Base-by-base conservation (phyloP, 2,797 vertebrate genomes). In the Pipistrellus kuhlii region DNA sequence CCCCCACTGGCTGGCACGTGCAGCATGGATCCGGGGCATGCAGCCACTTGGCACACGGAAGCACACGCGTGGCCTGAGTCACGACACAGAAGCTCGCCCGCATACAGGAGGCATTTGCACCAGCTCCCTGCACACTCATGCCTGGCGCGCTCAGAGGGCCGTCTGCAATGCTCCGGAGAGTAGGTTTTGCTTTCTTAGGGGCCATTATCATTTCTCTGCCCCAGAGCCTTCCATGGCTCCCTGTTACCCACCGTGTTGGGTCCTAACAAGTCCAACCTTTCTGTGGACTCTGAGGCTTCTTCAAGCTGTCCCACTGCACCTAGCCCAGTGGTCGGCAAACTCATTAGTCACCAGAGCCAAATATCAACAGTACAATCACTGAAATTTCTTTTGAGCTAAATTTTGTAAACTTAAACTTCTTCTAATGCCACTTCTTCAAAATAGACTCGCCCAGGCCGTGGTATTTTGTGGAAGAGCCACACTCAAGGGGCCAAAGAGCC, bases 61-160 rank as follows among this genome's bases (percentile, higher is more conserved):
- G 97, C 96, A 96, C 96, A 92, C 91, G 5, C 23, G 23, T 85
- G 94, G 93, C 95, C 94, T 73, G 80, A 68, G 85, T 96, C 92
- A 97, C 95, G 57, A 97, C 95, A 97, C 94, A 93, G 97, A 97
- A 97, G 97, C 97, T 97, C 51, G 86, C 94, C 93, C 6, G 14
- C 93, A 97, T 68, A 94, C 77, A 92, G 90, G 90, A 92, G 93
- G 88, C 92, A 84, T 92, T 73, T 95, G 97, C 96, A 97, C 95
- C 95, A 96, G 97, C 97, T 97, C 97, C 95, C 78, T 94, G 96
- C 66, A 95, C 78, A 85, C 78, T 87, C 0, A 38, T 85, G 96
- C 75, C 93, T 82, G 77, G 64, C 0, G 59, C 92, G 86, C 95
- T 95, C 76, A 73, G 86, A 92, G 87, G 95, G 85, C 83, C 75